Base-by-base conservation (phyloP, 2,797 vertebrate species). In the Takifugu rubripes region DNA sequence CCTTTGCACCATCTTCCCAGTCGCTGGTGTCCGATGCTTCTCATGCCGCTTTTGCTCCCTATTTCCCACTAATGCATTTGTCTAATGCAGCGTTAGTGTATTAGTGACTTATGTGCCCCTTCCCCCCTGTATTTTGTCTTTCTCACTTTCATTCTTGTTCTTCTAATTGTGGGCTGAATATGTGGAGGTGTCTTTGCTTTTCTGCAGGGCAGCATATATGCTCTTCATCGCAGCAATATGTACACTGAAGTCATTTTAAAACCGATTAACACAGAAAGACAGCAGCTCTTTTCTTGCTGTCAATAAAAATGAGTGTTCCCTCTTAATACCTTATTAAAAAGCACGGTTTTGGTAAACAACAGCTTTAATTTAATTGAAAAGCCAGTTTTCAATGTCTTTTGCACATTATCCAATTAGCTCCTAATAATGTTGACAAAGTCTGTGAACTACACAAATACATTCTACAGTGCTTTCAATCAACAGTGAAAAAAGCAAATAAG, bases 41-140 rank as follows among this genome's bases (percentile, higher is more conserved):
- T 59, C 6, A 2, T 36, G 7, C 17, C 0, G 17, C 49, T 40
- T 75, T 61, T 54, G 51, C 49, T 6, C 5, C 49, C 47, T 68
- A 72, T 61, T 78, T 4, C 62, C 27, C 52, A 49, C 40, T 56
- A 59, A 59, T 72, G 54, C 63, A 82, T 77, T 68, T 75, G 75
- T 71, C 63, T 63, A 71, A 75, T 68, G 54, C 15, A 59, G 48
- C 7, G 6, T 75, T 61, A 71, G 17, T 54, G 61, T 43, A 33
- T 72, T 56, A 74, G 54, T 68, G 53, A 51, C 52, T 63, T 21
- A 29, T 25, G 6, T 44, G 64, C 49, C 33, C 56, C 16, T 44
- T 67, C 45, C 31, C 17, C 63, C 43, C 51, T 56, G 56, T 55
- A 50, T 52, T 61, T 66, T 47, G 62, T 21, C 44, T 53, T 62